Evolutionary conservation across 2,888 invertebrate genomes (phyloP).

Genomic region (Tipula lateralis): DNA sequence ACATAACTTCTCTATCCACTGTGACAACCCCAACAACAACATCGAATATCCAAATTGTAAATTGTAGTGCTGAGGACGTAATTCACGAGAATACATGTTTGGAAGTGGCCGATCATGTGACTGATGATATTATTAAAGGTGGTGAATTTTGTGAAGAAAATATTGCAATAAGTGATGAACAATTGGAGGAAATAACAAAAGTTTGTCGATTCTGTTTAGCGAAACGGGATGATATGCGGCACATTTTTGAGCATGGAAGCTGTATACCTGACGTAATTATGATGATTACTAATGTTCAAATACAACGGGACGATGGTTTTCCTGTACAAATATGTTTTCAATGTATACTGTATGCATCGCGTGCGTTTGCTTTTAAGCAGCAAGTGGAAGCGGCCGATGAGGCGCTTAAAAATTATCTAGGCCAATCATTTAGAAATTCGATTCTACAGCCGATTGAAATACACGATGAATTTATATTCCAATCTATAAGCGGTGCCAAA

Average conservation of each 20-base stretch:
- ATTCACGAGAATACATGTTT: background rate
- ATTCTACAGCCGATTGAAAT: background rate
- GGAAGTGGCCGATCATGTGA: background rate
- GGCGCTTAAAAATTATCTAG: constrained; percentile 34
- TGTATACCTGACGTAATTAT: constrained; percentile 45
- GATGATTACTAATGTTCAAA: constrained; percentile 44
- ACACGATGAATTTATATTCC: constrained; percentile 12
- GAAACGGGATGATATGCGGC: constrained; percentile 32
- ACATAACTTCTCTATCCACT: background rate
- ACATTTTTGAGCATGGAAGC: constrained; percentile 30
- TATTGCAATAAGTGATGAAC: background rate
- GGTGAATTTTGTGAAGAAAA: background rate
- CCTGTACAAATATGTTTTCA: constrained; percentile 38
- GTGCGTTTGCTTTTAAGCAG: constrained; percentile 49
- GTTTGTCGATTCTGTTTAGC: constrained; percentile 34
- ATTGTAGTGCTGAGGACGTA: background rate
- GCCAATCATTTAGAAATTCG: constrained; percentile 31
- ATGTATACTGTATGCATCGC: constrained; percentile 40
- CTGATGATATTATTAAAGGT: background rate
- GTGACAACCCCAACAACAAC: background rate
- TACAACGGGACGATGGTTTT: constrained; percentile 36
- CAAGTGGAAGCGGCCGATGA: constrained; percentile 49
- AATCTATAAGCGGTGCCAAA: background rate
- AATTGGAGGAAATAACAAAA: background rate
- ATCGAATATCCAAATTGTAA: background rate